phyloP scores from a whole-genome alignment of 2,797 vertebrate genomes.

The Xiphophorus birchmanni region DNA sequence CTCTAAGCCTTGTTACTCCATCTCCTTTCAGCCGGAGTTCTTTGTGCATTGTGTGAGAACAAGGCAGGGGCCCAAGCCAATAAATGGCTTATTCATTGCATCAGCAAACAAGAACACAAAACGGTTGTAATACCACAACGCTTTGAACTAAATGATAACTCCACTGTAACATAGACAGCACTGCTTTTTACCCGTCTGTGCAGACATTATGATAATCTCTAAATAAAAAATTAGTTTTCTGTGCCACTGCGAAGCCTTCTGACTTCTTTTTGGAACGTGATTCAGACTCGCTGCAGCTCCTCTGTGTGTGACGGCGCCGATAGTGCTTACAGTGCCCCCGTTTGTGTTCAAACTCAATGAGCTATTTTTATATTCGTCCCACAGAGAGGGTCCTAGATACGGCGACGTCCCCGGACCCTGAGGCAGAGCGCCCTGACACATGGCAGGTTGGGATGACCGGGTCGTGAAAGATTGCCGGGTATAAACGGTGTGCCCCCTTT shows the following conservation, averaged over 20 bases:
- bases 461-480: constrained; percentile 51
- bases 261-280: neutral
- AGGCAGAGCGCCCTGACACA: constrained; percentile 46
- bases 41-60: constrained; percentile 23
- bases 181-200: constrained; percentile 22
- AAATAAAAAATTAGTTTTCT: constrained; percentile 12
- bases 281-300: constrained; percentile 1
- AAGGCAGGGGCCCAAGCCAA: constrained; percentile 16
- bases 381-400: constrained; percentile 69
- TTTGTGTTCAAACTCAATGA: constrained; percentile 45
- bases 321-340: constrained; percentile 34
- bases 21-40: constrained; percentile 23
- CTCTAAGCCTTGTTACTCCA: neutral
- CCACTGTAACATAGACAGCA: constrained; percentile 11
- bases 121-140: constrained; percentile 6
- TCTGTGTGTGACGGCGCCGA: constrained; percentile 15
- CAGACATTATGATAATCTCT: neutral
- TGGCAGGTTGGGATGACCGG: constrained; percentile 27
- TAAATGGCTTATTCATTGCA: constrained; percentile 18
- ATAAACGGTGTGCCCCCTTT: constrained; percentile 2
- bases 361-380: constrained; percentile 72
- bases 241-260: constrained; percentile 1
- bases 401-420: constrained; percentile 46
- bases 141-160: constrained; percentile 14
- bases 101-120: constrained; percentile 39